Evolutionary conservation across 2,797 vertebrate species (phyloP).

Genomic region (Anolis apletophallus): DNA sequence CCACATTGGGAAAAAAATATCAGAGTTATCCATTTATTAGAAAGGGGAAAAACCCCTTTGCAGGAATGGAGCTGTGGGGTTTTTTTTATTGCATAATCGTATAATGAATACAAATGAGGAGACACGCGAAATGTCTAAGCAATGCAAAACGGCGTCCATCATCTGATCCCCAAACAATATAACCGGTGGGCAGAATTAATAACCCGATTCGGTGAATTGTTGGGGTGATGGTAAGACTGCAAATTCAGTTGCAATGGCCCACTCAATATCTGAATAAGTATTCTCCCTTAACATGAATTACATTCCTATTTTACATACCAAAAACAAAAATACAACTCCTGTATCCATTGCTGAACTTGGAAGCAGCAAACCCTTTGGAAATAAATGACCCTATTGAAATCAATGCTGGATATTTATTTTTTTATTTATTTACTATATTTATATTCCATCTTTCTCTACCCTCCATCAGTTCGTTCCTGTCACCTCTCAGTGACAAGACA

Average conservation of each 20-base stretch:
- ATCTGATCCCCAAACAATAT: conserved; percentile 46
- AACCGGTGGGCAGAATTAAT: conserved; percentile 47
- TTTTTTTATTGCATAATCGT: conserved; percentile 69
- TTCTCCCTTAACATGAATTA: conserved; percentile 41
- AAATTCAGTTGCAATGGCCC: conserved; percentile 45
- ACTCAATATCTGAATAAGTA: conserved; percentile 37
- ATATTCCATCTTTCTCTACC: too few species aligned
- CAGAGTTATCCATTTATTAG: conserved; percentile 72
- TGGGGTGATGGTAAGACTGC: conserved; percentile 42
- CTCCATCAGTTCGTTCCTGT: too few species aligned
- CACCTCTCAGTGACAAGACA: too few species aligned
- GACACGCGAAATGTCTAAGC: conserved; percentile 59
- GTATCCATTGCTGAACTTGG: too few species aligned
- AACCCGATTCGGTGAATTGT: conserved; percentile 29
- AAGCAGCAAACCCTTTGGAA: too few species aligned
- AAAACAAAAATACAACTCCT: too few species aligned
- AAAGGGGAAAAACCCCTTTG: conserved; percentile 54
- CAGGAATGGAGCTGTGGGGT: conserved; percentile 53
- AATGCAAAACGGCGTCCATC: conserved; percentile 45
- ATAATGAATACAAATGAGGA: conserved; percentile 72
- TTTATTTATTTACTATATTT: too few species aligned
- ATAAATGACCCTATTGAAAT: too few species aligned
- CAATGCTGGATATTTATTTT: too few species aligned
- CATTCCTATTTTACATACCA: background rate
- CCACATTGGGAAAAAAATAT: conserved; percentile 62